phyloP scores from a whole-genome alignment of 2,797 vertebrate species.

The Lacerta bilineata region DNA sequence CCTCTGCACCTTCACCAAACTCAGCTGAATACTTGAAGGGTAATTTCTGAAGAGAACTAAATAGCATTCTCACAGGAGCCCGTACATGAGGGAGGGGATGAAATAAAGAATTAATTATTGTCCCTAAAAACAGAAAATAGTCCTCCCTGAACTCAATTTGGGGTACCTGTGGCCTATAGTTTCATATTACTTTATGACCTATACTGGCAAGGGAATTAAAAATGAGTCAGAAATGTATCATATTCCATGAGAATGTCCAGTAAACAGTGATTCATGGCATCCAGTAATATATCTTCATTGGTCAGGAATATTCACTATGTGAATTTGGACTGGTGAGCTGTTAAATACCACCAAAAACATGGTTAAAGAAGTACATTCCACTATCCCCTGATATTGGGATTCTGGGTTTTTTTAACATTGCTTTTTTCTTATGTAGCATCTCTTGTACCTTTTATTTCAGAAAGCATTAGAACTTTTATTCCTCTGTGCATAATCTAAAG shows the following conservation, averaged over 20 bases:
- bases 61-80: background rate
- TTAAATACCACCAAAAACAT: constrained; percentile 36
- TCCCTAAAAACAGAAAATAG: background rate
- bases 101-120: background rate
- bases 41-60: background rate
- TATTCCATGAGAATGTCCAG: constrained; percentile 36
- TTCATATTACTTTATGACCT: constrained; percentile 48
- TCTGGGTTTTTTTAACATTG: background rate
- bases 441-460: background rate
- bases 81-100: accelerated
- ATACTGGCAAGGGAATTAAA: constrained; percentile 57
- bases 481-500: background rate
- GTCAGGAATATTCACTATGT: constrained; percentile 30
- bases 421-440: background rate
- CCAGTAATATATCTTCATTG: constrained; percentile 54
- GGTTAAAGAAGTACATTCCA: constrained; percentile 17
- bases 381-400: background rate
- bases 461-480: background rate
- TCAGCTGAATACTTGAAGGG: background rate
- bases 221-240: constrained; percentile 63
- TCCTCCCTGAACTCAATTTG: background rate
- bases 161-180: background rate
- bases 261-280: constrained; percentile 65
- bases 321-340: constrained; percentile 35
- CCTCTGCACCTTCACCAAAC: background rate